Percentiles rank a stretch among this genome's conserved stretches.
Conservation (phyloP, 2,888 invertebrate species). For the Dynastes maya region DNA sequence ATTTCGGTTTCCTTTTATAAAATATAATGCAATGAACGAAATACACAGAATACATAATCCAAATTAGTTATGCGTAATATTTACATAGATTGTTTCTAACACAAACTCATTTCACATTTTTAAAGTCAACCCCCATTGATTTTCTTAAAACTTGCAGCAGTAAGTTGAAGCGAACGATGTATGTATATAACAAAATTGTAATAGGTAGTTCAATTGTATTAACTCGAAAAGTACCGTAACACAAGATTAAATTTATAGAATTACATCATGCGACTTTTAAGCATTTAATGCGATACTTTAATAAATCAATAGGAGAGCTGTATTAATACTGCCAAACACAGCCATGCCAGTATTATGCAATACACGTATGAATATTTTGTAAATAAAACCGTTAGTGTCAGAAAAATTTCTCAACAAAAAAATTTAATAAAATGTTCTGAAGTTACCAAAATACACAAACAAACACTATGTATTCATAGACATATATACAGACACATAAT, state of each 20-base stretch:
- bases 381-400: conserved; percentile 34
- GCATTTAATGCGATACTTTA: conserved; percentile 12
- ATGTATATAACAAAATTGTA: conserved; percentile 34
- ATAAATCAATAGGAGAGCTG: conserved; percentile 16
- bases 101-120: neutral
- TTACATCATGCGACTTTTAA: neutral
- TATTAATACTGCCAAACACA: conserved; percentile 36
- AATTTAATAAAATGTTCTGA: too few species aligned
- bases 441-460: too few species aligned
- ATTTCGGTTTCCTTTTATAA: conserved; percentile 2
- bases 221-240: neutral
- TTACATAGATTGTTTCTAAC: conserved; percentile 34
- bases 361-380: conserved; percentile 15
- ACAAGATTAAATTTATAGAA: neutral
- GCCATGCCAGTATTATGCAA: neutral
- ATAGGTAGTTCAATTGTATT: conserved; percentile 35
- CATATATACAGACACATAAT: too few species aligned
- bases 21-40: conserved; percentile 20
- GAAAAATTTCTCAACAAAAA: too few species aligned
- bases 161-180: conserved; percentile 51
- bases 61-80: conserved; percentile 22
- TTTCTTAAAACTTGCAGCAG: conserved; percentile 42
- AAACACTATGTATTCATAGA: too few species aligned
- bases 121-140: conserved; percentile 9
- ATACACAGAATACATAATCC: neutral